Evolutionary conservation across 2,113 vertebrate genomes (phyloP).

Genomic region (Xiphophorus maculatus): DNA sequence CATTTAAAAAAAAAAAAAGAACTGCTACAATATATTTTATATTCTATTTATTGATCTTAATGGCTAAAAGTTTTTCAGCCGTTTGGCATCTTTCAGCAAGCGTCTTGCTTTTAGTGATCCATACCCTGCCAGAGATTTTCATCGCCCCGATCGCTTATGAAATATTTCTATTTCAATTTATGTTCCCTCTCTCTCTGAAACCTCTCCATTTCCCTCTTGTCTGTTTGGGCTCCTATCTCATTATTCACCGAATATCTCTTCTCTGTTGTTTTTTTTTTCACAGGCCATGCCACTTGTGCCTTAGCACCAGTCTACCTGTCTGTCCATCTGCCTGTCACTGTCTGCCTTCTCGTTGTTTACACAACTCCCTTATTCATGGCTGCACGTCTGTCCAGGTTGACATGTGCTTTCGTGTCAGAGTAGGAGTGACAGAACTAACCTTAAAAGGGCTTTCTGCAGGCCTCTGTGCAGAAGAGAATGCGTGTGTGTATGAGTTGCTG

Average conservation of each 20-base stretch:
- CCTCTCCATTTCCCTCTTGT: neutral
- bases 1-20: neutral
- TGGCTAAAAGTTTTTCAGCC: conserved; percentile 14
- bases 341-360: neutral
- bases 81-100: conserved; percentile 22
- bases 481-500: neutral
- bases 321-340: conserved; percentile 21
- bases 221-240: conserved; percentile 31
- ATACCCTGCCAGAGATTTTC: conserved; percentile 28
- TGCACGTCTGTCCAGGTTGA: conserved; percentile 15
- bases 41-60: conserved; percentile 28
- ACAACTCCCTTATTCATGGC: conserved; percentile 14
- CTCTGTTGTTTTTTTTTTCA: conserved; percentile 10
- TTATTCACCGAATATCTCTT: conserved; percentile 30
- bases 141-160: conserved; percentile 12
- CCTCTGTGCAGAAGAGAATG: neutral
- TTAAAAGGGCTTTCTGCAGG: conserved; percentile 1
- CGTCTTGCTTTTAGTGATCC: conserved; percentile 21
- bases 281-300: conserved; percentile 27
- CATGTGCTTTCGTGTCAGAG: conserved; percentile 16
- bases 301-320: conserved; percentile 27
- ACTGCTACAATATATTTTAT: conserved; percentile 18
- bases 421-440: conserved; percentile 4
- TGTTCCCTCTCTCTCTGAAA: conserved; percentile 21
- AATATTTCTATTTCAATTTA: conserved; percentile 38